phyloP scores from a whole-genome alignment of 92 coral and sea anemone species.

The Zoanthus sociatus region DNA sequence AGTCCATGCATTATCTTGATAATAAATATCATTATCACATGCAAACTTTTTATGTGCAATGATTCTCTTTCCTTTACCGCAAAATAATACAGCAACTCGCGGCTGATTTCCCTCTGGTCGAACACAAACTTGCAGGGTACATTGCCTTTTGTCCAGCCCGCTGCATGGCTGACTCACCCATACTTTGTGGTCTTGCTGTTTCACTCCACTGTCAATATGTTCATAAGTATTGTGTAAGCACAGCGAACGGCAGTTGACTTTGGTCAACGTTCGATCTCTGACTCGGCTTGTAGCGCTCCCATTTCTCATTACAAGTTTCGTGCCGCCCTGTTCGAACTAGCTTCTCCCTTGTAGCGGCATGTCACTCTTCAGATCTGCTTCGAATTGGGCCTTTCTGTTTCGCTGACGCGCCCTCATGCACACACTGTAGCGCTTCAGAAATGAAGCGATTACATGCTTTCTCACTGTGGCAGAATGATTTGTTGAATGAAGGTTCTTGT shows the following conservation, averaged over 20 bases:
- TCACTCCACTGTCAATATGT: not conserved
- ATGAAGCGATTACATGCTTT: slow-evolving; percentile 19
- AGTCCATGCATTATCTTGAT: slow-evolving; percentile 50
- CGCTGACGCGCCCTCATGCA: too few species aligned
- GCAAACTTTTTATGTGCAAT: slow-evolving; percentile 34
- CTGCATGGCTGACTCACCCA: slow-evolving; percentile 38
- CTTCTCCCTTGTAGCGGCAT: slow-evolving; percentile 45
- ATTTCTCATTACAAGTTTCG: slow-evolving; percentile 37
- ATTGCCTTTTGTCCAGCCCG: slow-evolving; percentile 36
- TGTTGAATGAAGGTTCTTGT: slow-evolving; percentile 23
- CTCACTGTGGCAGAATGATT: slow-evolving; percentile 15
- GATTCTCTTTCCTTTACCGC: slow-evolving; percentile 50
- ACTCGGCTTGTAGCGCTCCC: slow-evolving; percentile 40
- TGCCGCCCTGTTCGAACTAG: slow-evolving; percentile 35
- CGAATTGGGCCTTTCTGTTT: too few species aligned
- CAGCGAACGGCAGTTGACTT: slow-evolving; percentile 46
- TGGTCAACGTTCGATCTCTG: slow-evolving; percentile 49
- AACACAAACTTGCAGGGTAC: not conserved
- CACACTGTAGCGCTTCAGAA: not conserved
- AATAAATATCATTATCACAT: slow-evolving; percentile 51
- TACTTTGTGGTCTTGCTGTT: slow-evolving; percentile 42
- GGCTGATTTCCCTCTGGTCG: slow-evolving; percentile 48
- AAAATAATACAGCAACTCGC: slow-evolving; percentile 3
- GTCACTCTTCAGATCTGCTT: slow-evolving; percentile 5
- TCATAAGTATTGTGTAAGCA: slow-evolving; percentile 29